Evolutionary conservation across 2,113 vertebrate genomes (phyloP).

Genomic region (Peromyscus leucopus): DNA sequence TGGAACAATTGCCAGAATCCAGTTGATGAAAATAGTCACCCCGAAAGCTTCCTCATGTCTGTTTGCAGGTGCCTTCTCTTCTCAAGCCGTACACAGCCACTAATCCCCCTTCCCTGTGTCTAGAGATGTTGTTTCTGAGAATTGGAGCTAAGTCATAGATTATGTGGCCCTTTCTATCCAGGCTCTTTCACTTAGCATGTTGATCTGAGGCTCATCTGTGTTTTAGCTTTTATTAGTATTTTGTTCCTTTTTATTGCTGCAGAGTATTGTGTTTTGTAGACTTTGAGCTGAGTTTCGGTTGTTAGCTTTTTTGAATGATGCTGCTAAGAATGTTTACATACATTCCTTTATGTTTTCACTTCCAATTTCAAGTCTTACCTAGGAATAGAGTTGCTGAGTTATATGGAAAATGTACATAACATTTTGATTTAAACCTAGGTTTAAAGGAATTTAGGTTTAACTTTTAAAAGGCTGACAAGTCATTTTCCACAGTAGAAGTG

Average conservation of each 20-base stretch:
- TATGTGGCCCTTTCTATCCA: background rate
- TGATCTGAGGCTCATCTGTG: background rate
- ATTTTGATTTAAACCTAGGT: background rate
- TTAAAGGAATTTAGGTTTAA: background rate
- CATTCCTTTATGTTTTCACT: slow-evolving; percentile 51
- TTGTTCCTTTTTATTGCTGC: slow-evolving; percentile 33
- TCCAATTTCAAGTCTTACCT: slow-evolving; percentile 59
- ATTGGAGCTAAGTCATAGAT: background rate
- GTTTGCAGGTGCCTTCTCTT: background rate
- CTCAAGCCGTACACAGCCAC: background rate
- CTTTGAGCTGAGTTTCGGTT: background rate
- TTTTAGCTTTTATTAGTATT: background rate
- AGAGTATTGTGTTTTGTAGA: slow-evolving; percentile 29
- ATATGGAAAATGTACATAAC: slow-evolving; percentile 41
- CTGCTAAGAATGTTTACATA: background rate
- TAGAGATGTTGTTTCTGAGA: background rate
- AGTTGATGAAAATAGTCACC: background rate
- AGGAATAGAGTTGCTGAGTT: slow-evolving; percentile 10
- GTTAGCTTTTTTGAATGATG: background rate
- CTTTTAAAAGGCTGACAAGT: slow-evolving; percentile 4
- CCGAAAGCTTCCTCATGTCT: background rate
- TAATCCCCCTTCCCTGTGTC: background rate
- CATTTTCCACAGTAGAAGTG: background rate
- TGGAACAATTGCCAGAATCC: background rate
- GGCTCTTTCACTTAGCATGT: background rate